Evolutionary conservation across 2,797 vertebrate species (phyloP), one percentile per base, ranked within the genome.

Genomic region (Oophaga sylvatica): DNA sequence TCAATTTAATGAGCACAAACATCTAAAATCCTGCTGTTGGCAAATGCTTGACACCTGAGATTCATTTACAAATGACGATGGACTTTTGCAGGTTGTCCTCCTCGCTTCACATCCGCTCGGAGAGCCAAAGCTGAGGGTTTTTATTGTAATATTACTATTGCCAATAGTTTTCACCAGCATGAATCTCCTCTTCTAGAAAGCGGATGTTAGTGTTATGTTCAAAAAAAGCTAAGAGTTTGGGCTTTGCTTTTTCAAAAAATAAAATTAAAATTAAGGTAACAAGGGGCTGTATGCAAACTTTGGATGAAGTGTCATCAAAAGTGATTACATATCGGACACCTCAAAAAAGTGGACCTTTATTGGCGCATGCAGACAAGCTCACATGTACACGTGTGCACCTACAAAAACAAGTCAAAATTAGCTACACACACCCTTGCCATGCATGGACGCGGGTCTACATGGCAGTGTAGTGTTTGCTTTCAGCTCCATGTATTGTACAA

Each of bases 281-380:
- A 86, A 86, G 71, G 79, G 88, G 84, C 80, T 89, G 84, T 86
- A 89, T 85, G 80, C 80, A 86, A 89, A 86, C 53, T 79, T 83
- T 86, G 86, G 80, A 89, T 71, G 62, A 89, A 89, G 84, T 83
- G 88, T 86, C 88, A 71, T 60, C 31, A 45, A 56, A 56, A 59
- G 84, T 86, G 84, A 89, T 81, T 83, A 89, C 73, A 79, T 90
- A 91, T 90, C 10, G 89, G 89, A 90, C 91, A 93, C 92, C 92
- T 91, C 79, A 91, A 90, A 89, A 81, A 81, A 86, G 89, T 89
- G 90, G 92, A 93, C 92, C 90, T 91, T 88, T 82, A 90, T 91
- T 93, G 92, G 93, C 93, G 94, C 95, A 95, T 95, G 95, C 95
- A 95, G 92, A 90, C 91, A 93, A 95, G 93, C 95, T 94, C 92